Base-by-base conservation (phyloP, 2,888 invertebrate species). In the Cerceris ruficornis region DNA sequence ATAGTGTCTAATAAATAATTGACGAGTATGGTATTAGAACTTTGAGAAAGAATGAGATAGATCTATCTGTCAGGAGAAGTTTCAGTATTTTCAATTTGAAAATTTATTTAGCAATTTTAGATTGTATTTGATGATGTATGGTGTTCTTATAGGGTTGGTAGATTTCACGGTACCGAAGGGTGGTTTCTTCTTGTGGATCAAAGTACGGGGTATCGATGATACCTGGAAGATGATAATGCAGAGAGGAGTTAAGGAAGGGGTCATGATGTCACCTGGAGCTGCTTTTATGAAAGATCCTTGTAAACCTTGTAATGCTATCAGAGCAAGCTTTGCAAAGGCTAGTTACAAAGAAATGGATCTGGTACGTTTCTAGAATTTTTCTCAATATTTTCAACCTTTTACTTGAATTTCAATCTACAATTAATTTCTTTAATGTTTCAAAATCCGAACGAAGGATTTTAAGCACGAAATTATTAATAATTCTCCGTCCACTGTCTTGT, bases 161-260 rank as follows among this genome's bases (percentile, higher is more conserved):
- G 95, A 95, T 72, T 96, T 96, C 94, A 88, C 92, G 0, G 89
- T 93, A 39, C 97, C 97, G 0, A 91, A 93, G 5, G 96, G 96
- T 2, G 97, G 97, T 0, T 95, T 97, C 93, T 97, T 97, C 92
- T 93, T 96, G 52, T 97, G 97, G 97, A 93, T 96, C 64, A 94
- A 95, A 86, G 94, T 96, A 0, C 93, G 92, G 5, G 95, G 94
- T 0, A 93, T 97, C 0, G 92, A 94, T 1, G 96, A 97, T 88
- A 95, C 96, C 1, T 95, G 95, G 91, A 94, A 95, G 71, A 95
- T 97, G 95, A 94, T 97, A 13, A 94, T 95, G 93, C 94, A 94
- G 66, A 94, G 95, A 65, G 97, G 96, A 0, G 91, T 95, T 28
- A 93, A 94, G 68, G 95, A 95, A 71, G 95, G 96, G 9, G 94